Conservation (phyloP, 2,888 invertebrate species). For the Melitaea athalia region DNA sequence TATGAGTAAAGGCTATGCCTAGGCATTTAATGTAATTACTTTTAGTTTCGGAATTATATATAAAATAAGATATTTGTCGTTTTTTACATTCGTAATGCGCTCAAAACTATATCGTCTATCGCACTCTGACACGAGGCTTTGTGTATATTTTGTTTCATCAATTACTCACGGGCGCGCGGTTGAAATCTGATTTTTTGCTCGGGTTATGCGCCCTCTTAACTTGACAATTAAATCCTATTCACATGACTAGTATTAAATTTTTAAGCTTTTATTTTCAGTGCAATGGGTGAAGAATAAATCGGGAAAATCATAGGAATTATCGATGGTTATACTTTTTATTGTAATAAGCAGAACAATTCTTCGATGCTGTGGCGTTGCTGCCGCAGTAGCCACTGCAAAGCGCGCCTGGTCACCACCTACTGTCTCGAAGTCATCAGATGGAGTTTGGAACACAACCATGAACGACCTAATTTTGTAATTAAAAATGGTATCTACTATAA, state of each 20-base stretch:
- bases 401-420: slow-evolving; percentile 37
- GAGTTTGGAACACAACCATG: slow-evolving; percentile 42
- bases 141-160: too few relatives aligned
- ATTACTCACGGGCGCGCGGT: too few relatives aligned
- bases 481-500: slow-evolving; percentile 30
- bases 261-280: slow-evolving; percentile 35
- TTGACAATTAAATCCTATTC: too few relatives aligned
- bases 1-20: too few relatives aligned
- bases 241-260: background rate
- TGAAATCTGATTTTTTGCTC: too few relatives aligned
- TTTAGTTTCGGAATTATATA: too few relatives aligned
- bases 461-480: slow-evolving; percentile 38
- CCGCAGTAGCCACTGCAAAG: slow-evolving; percentile 35
- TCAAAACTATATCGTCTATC: too few relatives aligned
- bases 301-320: slow-evolving; percentile 42
- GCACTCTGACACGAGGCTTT: too few relatives aligned
- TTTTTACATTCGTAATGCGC: too few relatives aligned
- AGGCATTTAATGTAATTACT: too few relatives aligned
- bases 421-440: slow-evolving; percentile 21
- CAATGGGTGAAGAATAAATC: slow-evolving; percentile 37
- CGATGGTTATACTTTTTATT: slow-evolving; percentile 44
- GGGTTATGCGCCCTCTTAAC: too few relatives aligned
- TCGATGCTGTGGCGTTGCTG: slow-evolving; percentile 43
- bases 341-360: slow-evolving; percentile 21
- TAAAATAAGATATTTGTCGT: too few relatives aligned